Conservation (phyloP, 2,888 invertebrate species). For the Phyllotreta striolata region DNA sequence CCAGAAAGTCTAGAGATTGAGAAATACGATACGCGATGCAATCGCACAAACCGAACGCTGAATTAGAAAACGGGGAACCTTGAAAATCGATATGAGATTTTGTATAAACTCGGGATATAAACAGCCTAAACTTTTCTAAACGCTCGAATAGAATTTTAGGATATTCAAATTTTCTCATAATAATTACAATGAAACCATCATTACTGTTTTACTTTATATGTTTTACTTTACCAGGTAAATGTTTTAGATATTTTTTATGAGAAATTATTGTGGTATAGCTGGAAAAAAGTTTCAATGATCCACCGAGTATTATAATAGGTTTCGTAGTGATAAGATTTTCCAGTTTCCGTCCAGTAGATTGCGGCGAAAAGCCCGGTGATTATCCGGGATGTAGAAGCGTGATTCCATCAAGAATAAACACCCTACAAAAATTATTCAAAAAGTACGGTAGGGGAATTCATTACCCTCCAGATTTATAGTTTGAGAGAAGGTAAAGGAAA, state of each 20-base stretch:
- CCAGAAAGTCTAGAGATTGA: conserved; percentile 31
- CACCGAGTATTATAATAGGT: neutral
- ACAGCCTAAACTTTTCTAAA: conserved; percentile 24
- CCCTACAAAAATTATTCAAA: conserved; percentile 32
- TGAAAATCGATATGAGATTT: conserved; percentile 32
- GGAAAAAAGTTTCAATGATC: no score
- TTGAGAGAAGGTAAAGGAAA: conserved; percentile 30
- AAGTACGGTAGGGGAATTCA: conserved; percentile 31
- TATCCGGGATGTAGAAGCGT: conserved; percentile 11
- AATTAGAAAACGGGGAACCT: conserved; percentile 31
- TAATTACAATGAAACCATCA: no score
- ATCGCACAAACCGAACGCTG: conserved; percentile 33
- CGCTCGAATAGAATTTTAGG: conserved; percentile 9
- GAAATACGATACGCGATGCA: conserved; percentile 34
- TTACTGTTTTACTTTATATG: no score
- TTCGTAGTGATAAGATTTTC: neutral
- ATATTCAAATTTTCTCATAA: no score
- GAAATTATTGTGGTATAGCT: no score
- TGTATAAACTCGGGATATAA: conserved; percentile 29
- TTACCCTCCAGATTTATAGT: conserved; percentile 33
- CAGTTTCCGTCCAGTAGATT: conserved; percentile 6
- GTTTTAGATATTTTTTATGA: no score
- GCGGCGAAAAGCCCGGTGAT: conserved; percentile 7
- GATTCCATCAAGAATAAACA: conserved; percentile 15
- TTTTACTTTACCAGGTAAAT: no score